Evolutionary conservation across 2,888 invertebrate species (phyloP), one percentile per base, ranked within the genome.

Genomic region (Chalcosyrphus nemorum): DNA sequence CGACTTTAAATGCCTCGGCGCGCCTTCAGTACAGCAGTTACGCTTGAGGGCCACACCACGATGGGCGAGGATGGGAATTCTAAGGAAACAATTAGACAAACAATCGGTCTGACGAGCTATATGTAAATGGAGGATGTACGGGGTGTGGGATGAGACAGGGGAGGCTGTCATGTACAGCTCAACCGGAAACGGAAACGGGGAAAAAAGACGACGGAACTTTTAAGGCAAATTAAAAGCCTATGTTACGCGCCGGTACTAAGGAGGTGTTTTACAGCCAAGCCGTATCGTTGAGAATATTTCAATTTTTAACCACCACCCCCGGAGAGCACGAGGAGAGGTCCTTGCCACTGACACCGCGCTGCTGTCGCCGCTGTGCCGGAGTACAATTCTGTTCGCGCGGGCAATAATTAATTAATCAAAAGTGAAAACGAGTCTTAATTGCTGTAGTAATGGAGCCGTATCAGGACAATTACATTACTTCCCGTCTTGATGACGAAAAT

Each of bases 351-450:
- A n/a, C n/a, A n/a, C n/a, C n/a, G n/a, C n/a, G n/a, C n/a, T n/a
- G n/a, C n/a, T 15, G 13, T 27, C 21, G 17, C 21, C 32, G 27
- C 29, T 1, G 43, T 29, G 27, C 29, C 2, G 43, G 45, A 17
- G 65, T 47, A 50, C 54, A 63, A 24, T 63, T 2, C 65, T 66
- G 45, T 71, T 76, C 47, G 7, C 56, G 13, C 52, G 45, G 66
- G 72, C 54, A 41, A 66, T 82, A 77, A 77, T 77, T 70, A 77
- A 77, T 77, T 77, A 70, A 77, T 77, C 77, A 77, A 70, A 77
- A 77, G 56, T 56, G 45, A 68, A 61, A 61, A 77, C 77, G 61
- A 70, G 77, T 45, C 70, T 63, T 77, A 77, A 77, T 78, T 72
- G 77, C 59, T 68, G 66, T 66, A 66, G 50, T 65, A 65, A 76